Conservation (phyloP, 2,797 vertebrate genomes). For the Artibeus jamaicensis region DNA sequence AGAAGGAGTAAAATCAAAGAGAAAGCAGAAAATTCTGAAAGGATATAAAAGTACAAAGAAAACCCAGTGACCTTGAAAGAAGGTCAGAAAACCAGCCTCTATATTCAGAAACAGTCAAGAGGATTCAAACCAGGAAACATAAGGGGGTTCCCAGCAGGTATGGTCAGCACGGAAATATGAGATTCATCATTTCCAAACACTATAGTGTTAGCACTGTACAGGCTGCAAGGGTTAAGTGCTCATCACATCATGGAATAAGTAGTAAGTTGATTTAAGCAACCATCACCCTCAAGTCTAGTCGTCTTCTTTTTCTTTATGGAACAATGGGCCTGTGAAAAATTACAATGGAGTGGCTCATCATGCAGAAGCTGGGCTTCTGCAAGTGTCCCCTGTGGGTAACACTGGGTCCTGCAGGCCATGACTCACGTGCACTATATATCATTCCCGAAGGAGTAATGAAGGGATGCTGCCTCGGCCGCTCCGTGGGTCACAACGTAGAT, state of each 20-base stretch:
- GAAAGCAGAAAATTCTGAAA: conserved; percentile 73
- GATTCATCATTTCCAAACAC: neutral
- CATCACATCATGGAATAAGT: neutral
- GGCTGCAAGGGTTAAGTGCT: neutral
- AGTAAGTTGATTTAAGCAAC: neutral
- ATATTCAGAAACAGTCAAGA: conserved; percentile 39
- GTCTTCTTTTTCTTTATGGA: neutral
- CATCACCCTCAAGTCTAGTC: neutral
- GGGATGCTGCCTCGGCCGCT: neutral
- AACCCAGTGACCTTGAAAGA: conserved; percentile 68
- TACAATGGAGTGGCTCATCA: neutral
- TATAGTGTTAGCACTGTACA: neutral
- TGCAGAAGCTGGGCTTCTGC: neutral
- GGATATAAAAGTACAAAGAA: conserved; percentile 59
- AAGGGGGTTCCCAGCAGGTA: neutral
- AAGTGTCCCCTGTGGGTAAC: neutral
- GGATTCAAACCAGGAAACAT: conserved; percentile 24
- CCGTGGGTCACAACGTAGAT: neutral
- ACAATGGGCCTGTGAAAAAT: neutral
- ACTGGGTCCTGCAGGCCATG: neutral
- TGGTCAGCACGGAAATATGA: neutral
- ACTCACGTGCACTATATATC: neutral
- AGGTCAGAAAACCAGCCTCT: conserved; percentile 58
- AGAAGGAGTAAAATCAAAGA: conserved; percentile 73
- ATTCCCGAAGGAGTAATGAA: neutral